Evolutionary conservation across 2,797 vertebrate genomes (phyloP).

Genomic region (Catostomus latipinnis): DNA sequence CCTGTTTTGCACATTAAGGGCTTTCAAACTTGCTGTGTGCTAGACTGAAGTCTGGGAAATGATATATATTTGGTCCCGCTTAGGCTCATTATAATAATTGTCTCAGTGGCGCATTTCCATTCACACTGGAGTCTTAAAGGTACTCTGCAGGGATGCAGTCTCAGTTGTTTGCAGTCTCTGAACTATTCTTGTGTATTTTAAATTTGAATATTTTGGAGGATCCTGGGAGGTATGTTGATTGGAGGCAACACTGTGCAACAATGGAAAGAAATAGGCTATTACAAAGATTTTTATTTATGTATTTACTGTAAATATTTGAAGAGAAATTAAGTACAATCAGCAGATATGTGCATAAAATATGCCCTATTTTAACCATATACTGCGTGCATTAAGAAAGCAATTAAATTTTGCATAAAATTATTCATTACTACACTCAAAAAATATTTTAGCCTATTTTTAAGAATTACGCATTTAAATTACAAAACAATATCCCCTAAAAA

Average conservation of each 20-base stretch:
- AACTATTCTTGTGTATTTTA: too few relatives aligned
- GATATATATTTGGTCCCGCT: constrained; percentile 8
- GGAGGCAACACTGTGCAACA: too few relatives aligned
- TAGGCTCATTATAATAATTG: constrained; percentile 19
- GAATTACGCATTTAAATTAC: too few relatives aligned
- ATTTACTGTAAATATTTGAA: too few relatives aligned
- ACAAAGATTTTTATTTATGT: background rate
- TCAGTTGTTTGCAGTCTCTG: background rate
- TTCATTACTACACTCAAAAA: too few relatives aligned
- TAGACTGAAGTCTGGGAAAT: background rate
- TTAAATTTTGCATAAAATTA: too few relatives aligned
- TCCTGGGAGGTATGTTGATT: too few relatives aligned
- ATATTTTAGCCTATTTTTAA: too few relatives aligned
- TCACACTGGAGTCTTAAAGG: background rate
- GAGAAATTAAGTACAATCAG: too few relatives aligned
- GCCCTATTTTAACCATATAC: background rate
- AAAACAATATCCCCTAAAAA: too few relatives aligned
- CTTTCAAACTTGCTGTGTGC: background rate
- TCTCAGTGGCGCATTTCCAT: constrained; percentile 9
- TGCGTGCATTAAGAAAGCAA: background rate
- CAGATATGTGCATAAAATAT: too few relatives aligned
- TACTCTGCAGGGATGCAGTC: background rate
- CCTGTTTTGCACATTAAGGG: background rate
- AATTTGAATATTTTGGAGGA: too few relatives aligned
- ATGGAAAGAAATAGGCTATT: background rate